phyloP scores from a whole-genome alignment of 2,888 invertebrate species.

The Acronicta leporina region DNA sequence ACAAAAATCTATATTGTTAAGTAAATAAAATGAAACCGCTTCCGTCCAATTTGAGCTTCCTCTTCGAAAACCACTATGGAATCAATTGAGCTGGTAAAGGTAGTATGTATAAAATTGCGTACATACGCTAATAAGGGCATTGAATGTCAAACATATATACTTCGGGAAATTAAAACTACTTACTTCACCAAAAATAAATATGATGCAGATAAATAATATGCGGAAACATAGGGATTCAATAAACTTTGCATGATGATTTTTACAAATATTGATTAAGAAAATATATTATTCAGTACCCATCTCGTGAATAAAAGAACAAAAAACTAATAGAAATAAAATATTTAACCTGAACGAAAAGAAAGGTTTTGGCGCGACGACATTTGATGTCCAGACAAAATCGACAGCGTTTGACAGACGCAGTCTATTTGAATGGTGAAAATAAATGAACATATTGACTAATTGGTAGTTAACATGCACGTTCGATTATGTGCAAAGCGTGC shows the following conservation, averaged over 20 bases:
- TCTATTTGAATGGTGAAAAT: slow-evolving; percentile 52
- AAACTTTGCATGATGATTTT: slow-evolving; percentile 16
- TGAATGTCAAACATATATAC: slow-evolving; percentile 14
- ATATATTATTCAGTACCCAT: slow-evolving; percentile 9
- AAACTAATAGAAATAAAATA: slow-evolving; percentile 21
- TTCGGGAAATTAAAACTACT: slow-evolving; percentile 18
- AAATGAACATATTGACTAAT: slow-evolving; percentile 67
- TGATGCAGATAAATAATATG: slow-evolving; percentile 4
- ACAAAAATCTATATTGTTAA: slow-evolving; percentile 62
- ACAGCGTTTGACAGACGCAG: slow-evolving; percentile 59
- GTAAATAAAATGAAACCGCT: slow-evolving; percentile 47
- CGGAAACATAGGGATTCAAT: slow-evolving; percentile 22
- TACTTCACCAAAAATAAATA: slow-evolving; percentile 5
- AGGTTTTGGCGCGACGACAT: slow-evolving; percentile 52
- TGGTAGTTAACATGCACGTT: slow-evolving; percentile 62
- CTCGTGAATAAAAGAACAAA: slow-evolving; percentile 31
- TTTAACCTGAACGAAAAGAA: background rate
- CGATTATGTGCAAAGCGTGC: slow-evolving; percentile 56
- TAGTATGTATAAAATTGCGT: background rate
- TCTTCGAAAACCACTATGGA: slow-evolving; percentile 28
- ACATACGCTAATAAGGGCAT: slow-evolving; percentile 8
- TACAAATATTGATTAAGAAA: slow-evolving; percentile 9
- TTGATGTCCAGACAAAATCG: slow-evolving; percentile 58
- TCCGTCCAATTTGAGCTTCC: slow-evolving; percentile 36
- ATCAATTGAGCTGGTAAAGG: slow-evolving; percentile 20